phyloP scores from a whole-genome alignment of 92 coral and sea anemone genomes.

The Palythoa heliodiscus region DNA sequence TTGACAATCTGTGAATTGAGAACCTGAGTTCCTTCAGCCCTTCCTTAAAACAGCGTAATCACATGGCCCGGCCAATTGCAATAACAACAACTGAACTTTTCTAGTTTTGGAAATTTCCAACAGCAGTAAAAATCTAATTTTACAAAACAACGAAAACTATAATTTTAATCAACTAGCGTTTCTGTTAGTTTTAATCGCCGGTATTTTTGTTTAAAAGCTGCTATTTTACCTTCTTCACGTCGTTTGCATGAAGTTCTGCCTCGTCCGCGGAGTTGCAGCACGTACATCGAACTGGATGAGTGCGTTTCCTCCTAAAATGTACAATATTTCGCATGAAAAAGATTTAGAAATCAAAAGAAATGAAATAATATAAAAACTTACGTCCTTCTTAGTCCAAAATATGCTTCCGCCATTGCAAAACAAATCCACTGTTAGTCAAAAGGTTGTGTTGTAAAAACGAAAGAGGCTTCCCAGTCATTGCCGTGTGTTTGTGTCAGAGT shows the following conservation, averaged over 20 bases:
- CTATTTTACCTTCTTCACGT: conserved; percentile 66
- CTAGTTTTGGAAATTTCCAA: neutral
- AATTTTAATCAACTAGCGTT: neutral
- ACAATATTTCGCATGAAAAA: conserved; percentile 24
- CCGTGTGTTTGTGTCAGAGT: conserved; percentile 95
- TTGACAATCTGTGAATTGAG: conserved; percentile 26
- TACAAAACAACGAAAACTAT: neutral
- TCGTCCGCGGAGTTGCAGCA: conserved; percentile 90
- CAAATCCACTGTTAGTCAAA: conserved; percentile 45
- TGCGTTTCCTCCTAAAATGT: conserved; percentile 89
- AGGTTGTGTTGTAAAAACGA: conserved; percentile 67
- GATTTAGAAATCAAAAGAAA: conserved; percentile 6
- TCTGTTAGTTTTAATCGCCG: neutral
- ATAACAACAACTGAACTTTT: conserved; percentile 23
- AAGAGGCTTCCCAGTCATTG: conserved; percentile 70
- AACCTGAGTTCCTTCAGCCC: neutral
- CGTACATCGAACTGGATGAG: conserved; percentile 94
- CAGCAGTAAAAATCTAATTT: neutral
- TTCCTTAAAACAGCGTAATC: conserved; percentile 7
- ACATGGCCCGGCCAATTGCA: conserved; percentile 6
- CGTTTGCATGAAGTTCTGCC: conserved; percentile 83
- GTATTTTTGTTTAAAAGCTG: neutral
- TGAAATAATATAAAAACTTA: conserved; percentile 40
- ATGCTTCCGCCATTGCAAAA: conserved; percentile 75
- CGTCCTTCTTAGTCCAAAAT: conserved; percentile 83